Conservation (phyloP, 2,888 invertebrate species). For the Hypena proboscidalis region DNA sequence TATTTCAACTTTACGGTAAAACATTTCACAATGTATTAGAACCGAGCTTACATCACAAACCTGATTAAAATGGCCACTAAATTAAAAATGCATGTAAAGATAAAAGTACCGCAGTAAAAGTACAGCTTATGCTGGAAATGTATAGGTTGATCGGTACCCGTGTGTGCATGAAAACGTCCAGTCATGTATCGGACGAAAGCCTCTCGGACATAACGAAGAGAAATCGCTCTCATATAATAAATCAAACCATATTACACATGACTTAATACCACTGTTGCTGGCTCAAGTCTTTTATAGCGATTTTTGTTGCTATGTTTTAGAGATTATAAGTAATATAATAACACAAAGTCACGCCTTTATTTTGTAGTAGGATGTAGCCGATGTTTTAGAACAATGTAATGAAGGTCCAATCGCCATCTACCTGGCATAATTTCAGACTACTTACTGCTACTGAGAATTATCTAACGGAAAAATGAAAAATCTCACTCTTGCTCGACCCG, state of each 20-base stretch:
- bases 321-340: too few species aligned
- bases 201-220: conserved; percentile 67
- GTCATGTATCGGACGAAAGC: conserved; percentile 72
- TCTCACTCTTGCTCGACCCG: too few species aligned
- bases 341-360: too few species aligned
- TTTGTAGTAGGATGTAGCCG: too few species aligned
- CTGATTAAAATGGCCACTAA: conserved; percentile 24
- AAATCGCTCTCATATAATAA: conserved; percentile 70
- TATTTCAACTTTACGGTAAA: conserved; percentile 36
- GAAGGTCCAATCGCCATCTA: too few species aligned
- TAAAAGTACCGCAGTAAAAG: conserved; percentile 30
- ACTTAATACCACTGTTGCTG: conserved; percentile 45
- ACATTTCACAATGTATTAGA: conserved; percentile 40
- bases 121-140: too few species aligned
- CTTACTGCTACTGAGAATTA: too few species aligned
- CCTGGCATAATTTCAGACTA: too few species aligned
- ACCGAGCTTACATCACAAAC: conserved; percentile 26
- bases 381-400: too few species aligned
- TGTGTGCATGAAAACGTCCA: conserved; percentile 51
- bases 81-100: conserved; percentile 30
- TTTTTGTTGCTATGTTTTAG: neutral
- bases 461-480: too few species aligned
- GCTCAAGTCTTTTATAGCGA: conserved; percentile 2
- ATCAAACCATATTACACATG: conserved; percentile 69
- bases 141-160: too few species aligned